Evolutionary conservation across 2,888 invertebrate genomes (phyloP).

Genomic region (Amphipyra tragopoginis): DNA sequence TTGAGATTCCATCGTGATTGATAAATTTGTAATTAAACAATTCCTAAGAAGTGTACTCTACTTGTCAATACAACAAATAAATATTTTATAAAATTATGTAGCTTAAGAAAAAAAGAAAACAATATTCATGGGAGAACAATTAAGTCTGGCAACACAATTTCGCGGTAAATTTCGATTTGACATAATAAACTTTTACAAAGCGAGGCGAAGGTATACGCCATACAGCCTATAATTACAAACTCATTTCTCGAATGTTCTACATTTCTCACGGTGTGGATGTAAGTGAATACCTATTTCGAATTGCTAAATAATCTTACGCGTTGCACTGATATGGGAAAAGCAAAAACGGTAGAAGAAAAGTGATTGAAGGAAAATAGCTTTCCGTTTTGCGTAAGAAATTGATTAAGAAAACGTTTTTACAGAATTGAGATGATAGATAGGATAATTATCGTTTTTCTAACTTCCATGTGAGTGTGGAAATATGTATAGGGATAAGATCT

Average conservation of each 20-base stretch:
- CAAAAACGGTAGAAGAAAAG: conserved; percentile 41
- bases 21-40: background rate
- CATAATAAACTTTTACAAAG: conserved; percentile 57
- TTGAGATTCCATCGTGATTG: conserved; percentile 11
- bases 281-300: conserved; percentile 40
- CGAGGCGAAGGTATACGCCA: conserved; percentile 28
- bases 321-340: conserved; percentile 29
- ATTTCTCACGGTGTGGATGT: conserved; percentile 58
- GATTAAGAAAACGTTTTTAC: background rate
- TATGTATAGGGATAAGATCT: no score
- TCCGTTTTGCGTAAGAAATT: conserved; percentile 36
- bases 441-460: no score
- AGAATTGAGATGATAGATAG: background rate
- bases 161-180: conserved; percentile 50
- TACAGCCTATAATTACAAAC: conserved; percentile 58
- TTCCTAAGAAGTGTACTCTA: background rate
- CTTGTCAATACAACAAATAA: background rate
- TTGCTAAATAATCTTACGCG: conserved; percentile 45
- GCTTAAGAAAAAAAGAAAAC: background rate
- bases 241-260: conserved; percentile 54
- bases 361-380: conserved; percentile 51
- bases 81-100: background rate
- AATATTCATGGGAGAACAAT: background rate
- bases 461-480: no score
- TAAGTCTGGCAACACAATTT: conserved; percentile 37